Base-by-base conservation (phyloP, 2,797 vertebrate species). In the Sorex maritimensis region DNA sequence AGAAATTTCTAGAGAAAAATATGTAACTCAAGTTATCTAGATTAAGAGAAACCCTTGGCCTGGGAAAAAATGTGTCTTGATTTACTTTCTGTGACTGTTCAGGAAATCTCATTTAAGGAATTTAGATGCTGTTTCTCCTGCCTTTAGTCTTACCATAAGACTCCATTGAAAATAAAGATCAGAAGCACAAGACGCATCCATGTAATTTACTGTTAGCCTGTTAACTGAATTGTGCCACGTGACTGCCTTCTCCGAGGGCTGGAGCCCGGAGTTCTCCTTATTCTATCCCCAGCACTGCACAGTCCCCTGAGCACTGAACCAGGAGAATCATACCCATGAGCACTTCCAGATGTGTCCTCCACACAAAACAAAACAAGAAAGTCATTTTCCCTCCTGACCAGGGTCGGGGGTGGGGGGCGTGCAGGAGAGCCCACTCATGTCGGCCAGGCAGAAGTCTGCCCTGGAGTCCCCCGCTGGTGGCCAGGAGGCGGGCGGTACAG, bases 201-300 rank as follows among this genome's bases (percentile, higher is more conserved):
- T 69, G 58, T 15, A 3, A 71, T 34, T 58, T 11, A n/a, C 9
- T 68, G 46, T 85, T 6, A 61, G 73, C 11, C 26, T 38, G 6
- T 44, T 94, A 23, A 71, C 81, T 81, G 49, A 71, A 67, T 24
- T 81, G 55, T 74, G 86, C 79, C 86, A 28, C 9, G 9, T 10
- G 44, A 15, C 85, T 21, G 71, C 46, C 94, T 73, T 80, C 73
- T 79, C 41, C 28, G 3, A 28, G 67, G 58, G 34, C 73, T 86
- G 46, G 55, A 81, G 91, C 80, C 67, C 46, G 46, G 73, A 73
- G 30, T 89, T 44, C 67, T 52, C 34, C 34, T 52, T 11, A 52
- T 52, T 52, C 52, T 52, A 9, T 34, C 34, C 34, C 34, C 34
- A 34, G 34, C 34, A 34, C 34, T 34, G 34, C 34, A 34, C 34